Base-by-base conservation (phyloP, 2,888 invertebrate genomes). In the Drosophila seclusa region DNA sequence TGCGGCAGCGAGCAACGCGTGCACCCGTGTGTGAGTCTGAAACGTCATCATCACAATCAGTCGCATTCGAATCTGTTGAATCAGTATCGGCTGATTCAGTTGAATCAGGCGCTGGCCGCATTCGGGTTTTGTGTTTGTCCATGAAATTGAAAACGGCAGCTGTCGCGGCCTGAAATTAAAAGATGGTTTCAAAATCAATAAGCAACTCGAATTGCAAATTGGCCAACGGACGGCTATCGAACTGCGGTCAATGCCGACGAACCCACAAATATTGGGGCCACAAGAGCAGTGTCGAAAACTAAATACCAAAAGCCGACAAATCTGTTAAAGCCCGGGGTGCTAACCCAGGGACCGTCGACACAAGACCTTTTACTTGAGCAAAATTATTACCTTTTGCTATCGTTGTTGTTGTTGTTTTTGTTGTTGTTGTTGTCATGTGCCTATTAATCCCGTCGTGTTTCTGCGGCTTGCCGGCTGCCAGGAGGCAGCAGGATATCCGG, bases 111-210 rank as follows among this genome's bases (percentile, higher is more conserved):
- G 10, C 29, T 21, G 18, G 50, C 8, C 48, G 64, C 10, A 36
- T 38, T 18, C n/a, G 52, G 62, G 4, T 32, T 58, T 54, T 73
- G 38, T 81, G 75, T 82, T 79, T 85, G 76, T 69, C 71, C 69
- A 68, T 79, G 82, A 82, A 78, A 80, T 79, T 82, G 83, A 76
- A 76, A 76, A 78, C 84, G 74, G 59, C 80, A 69, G 64, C 72
- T 72, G 72, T 42, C 27, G 68, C 63, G 52, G 59, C 76, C 80
- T 72, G 83, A 85, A 82, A 82, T 82, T 82, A 82, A 70, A 68
- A 73, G 80, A 70, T 65, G 69, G 82, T 50, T 70, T 54, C 63
- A 69, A 74, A 74, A 74, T 74, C 78, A 75, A 75, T 78, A 79
- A 75, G 75, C 71, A 66, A 67, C 57, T 57, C 60, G 69, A 49